Evolutionary conservation across 2,888 invertebrate genomes (phyloP), one percentile per base, ranked within the genome.

Genomic region (Glaucopsyche alexis): DNA sequence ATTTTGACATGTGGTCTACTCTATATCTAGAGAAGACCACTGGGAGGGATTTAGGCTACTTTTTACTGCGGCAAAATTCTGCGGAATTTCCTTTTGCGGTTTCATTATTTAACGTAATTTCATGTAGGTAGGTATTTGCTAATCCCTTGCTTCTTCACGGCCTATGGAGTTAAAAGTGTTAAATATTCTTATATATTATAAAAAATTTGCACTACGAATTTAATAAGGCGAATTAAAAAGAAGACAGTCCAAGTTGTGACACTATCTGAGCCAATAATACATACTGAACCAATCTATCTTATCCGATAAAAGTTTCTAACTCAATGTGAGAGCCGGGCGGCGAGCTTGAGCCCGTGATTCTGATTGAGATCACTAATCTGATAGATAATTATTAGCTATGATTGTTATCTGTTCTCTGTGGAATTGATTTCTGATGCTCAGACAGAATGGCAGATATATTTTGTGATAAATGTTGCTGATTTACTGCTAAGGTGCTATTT

Each of bases 231-330:
- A 42, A 42, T 42, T 75, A 73, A 77, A 77, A 75, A 77, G 75
- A 67, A 60, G 71, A 72, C 67, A 49, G 72, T 64, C 55, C 64
- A 74, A 79, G 80, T 80, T 81, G 81, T 82, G 85, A 85, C 84
- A 84, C 84, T 85, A 89, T 88, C 85, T 85, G 83, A 83, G 86
- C 84, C 85, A 89, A 87, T 89, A 89, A 89, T 86, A 86, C 87
- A 89, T 87, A 84, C 84, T 82, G 81, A 83, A 83, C 83, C 83
- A 85, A 88, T 88, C 85, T 86, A 88, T 88, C 85, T 87, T 85
- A 83, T 86, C 85, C 86, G 85, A 84, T 89, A 87, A 88, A 90
- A 89, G 87, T 89, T 90, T 82, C 81, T 81, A 82, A 69, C 49
- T 69, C 13, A 29, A 60, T 29, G 60, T 13, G 60, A 60, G 29